Evolutionary conservation across 2,888 invertebrate species (phyloP).

Genomic region (Tinea pellionella): DNA sequence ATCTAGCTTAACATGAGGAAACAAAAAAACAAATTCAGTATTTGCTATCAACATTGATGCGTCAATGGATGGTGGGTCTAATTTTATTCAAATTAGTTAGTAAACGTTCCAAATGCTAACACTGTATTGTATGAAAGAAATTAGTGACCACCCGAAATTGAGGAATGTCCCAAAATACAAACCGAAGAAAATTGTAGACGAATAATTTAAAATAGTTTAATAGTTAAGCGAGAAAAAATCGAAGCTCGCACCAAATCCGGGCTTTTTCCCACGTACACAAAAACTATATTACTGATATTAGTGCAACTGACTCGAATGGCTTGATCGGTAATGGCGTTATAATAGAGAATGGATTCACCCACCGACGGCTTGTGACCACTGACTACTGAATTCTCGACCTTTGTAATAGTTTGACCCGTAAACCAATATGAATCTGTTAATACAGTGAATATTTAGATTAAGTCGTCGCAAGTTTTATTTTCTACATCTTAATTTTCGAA

Average conservation of each 20-base stretch:
- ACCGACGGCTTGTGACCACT: not conserved
- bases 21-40: too few species aligned
- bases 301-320: conserved; percentile 16
- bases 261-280: conserved; percentile 23
- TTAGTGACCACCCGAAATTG: too few species aligned
- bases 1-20: too few species aligned
- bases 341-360: conserved; percentile 23
- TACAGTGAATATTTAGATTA: too few species aligned
- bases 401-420: not conserved
- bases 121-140: too few species aligned
- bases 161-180: not conserved
- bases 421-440: too few species aligned
- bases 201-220: not conserved
- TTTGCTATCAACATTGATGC: too few species aligned
- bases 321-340: conserved; percentile 25
- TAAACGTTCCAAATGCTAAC: too few species aligned
- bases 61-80: too few species aligned
- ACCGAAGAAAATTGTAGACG: not conserved
- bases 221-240: conserved; percentile 1
- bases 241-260: conserved; percentile 19
- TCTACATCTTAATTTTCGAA: too few species aligned
- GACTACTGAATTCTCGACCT: not conserved
- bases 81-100: too few species aligned
- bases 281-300: conserved; percentile 31
- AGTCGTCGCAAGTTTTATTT: too few species aligned